Conservation (phyloP, 2,797 vertebrate species). For the Anas acuta region DNA sequence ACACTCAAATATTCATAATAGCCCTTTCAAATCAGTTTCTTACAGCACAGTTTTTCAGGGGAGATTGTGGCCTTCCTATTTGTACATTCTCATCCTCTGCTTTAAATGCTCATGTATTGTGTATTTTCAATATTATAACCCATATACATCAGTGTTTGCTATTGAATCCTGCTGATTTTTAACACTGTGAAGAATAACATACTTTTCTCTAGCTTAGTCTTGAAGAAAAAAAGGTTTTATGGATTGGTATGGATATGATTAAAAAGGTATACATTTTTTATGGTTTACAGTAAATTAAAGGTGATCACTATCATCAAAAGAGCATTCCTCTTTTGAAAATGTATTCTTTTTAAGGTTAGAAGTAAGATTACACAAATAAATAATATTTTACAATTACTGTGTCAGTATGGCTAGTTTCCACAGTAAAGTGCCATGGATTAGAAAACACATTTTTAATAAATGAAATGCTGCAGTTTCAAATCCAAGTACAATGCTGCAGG, state of each 20-base stretch:
- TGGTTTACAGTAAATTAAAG: slow-evolving; percentile 52
- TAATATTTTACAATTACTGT: slow-evolving; percentile 16
- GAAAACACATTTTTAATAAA: background rate
- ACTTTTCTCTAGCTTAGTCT: background rate
- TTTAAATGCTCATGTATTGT: background rate
- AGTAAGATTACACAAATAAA: slow-evolving; percentile 2
- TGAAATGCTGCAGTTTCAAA: background rate
- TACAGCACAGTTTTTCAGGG: background rate
- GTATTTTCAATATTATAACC: background rate
- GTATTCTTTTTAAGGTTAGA: slow-evolving; percentile 2
- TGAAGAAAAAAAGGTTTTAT: background rate
- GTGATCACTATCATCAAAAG: slow-evolving; percentile 29
- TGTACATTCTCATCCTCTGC: background rate
- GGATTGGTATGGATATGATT: background rate
- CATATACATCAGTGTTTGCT: background rate
- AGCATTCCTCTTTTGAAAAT: background rate
- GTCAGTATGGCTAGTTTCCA: background rate
- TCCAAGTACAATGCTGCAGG: background rate
- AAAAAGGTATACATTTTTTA: slow-evolving; percentile 24
- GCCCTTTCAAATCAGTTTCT: background rate
- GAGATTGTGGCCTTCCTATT: background rate
- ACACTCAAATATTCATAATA: background rate
- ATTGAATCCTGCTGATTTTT: background rate
- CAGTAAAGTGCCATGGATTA: background rate
- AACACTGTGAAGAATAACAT: background rate